A percentile compares a stretch with the other conserved stretches of the same genome.
Evolutionary conservation across 2,888 invertebrate genomes (phyloP).

Genomic region (Patella ulyssiponensis): DNA sequence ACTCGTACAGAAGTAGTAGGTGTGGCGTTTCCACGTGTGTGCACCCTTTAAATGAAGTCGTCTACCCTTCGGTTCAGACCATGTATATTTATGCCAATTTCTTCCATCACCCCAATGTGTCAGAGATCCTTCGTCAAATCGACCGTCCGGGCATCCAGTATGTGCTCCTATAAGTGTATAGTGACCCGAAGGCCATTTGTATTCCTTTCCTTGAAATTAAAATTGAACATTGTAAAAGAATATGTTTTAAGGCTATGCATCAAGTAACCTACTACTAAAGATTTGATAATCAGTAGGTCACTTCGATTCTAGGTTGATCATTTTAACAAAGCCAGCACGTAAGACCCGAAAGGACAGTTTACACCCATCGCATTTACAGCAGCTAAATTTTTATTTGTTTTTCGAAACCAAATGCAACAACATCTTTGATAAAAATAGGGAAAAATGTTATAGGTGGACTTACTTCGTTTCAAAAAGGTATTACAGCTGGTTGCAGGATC

Average conservation of each 20-base stretch:
- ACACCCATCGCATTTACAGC: no score
- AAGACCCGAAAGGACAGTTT: no score
- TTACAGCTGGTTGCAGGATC: conserved; percentile 23
- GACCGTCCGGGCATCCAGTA: not conserved
- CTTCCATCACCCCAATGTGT: conserved; percentile 1
- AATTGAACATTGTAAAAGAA: no score
- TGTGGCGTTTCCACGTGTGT: not conserved
- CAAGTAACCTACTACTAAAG: no score
- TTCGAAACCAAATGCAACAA: no score
- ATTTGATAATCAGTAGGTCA: no score
- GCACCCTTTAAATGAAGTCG: not conserved
- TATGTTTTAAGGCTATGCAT: no score
- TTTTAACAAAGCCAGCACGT: no score
- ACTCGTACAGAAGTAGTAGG: not conserved
- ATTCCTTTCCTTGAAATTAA: not conserved
- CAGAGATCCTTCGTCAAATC: not conserved
- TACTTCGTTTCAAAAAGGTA: not conserved
- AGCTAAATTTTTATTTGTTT: no score
- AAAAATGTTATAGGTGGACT: not conserved
- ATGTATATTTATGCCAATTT: not conserved
- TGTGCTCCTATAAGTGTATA: not conserved
- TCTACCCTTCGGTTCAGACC: not conserved
- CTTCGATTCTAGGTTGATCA: no score
- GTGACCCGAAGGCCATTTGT: not conserved
- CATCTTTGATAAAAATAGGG: no score